A percentile compares a stretch with the other conserved stretches of the same genome.
These are phyloP conservation scores for Steromphala cineraria DNA, from an alignment of 2,888 invertebrate species.

Conservation along the genomic window DNA sequence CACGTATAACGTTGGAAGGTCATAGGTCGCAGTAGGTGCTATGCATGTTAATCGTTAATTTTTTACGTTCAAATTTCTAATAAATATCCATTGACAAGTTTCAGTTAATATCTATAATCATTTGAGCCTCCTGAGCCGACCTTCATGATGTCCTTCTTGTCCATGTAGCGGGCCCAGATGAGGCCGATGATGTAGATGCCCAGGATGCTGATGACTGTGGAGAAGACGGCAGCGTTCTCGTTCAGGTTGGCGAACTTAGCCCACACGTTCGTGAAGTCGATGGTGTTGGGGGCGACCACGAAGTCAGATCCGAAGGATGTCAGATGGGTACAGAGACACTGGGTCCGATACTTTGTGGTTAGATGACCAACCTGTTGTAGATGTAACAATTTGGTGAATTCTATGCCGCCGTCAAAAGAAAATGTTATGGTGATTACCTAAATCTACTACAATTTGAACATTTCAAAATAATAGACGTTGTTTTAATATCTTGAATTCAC, in stretches of 20 bases:
- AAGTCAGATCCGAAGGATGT: slow-evolving; percentile 75
- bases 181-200: slow-evolving; percentile 67
- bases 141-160: slow-evolving; percentile 73
- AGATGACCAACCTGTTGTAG: slow-evolving; percentile 64
- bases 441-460: too few relatives aligned
- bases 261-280: slow-evolving; percentile 74
- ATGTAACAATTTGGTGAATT: too few relatives aligned
- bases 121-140: slow-evolving; percentile 24
- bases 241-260: slow-evolving; percentile 72
- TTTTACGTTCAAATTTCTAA: too few relatives aligned
- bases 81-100: too few relatives aligned
- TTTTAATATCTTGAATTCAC: too few relatives aligned
- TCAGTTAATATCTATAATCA: too few relatives aligned
- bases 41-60: too few relatives aligned
- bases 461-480: too few relatives aligned
- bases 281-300: slow-evolving; percentile 74
- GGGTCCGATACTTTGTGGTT: slow-evolving; percentile 66
- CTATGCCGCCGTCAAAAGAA: too few relatives aligned
- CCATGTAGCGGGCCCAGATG: slow-evolving; percentile 71
- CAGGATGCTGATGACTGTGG: slow-evolving; percentile 69
- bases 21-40: too few relatives aligned
- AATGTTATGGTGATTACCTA: too few relatives aligned
- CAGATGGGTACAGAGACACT: slow-evolving; percentile 72
- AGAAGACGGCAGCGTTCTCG: slow-evolving; percentile 74
- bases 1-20: too few relatives aligned